Evolutionary conservation across 2,888 invertebrate species (phyloP).

Genomic region (Exocentrus adspersus): DNA sequence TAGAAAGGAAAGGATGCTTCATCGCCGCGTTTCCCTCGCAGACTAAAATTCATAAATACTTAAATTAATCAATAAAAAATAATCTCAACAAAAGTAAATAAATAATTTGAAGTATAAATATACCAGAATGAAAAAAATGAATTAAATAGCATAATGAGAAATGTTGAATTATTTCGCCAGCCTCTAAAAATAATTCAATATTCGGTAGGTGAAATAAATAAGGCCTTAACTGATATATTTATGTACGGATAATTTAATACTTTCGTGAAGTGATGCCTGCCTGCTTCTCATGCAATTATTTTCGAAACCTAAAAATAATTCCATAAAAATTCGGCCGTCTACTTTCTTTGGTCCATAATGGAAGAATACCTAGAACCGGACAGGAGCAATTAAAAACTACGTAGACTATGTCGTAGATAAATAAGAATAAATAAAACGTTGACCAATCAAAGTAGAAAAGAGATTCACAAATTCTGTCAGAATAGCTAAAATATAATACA

Average conservation of each 20-base stretch:
- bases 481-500: slow-evolving; percentile 52
- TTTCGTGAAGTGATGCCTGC: slow-evolving; percentile 32
- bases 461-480: slow-evolving; percentile 53
- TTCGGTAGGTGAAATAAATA: slow-evolving; percentile 27
- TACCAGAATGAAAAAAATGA: slow-evolving; percentile 47
- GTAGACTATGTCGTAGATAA: slow-evolving; percentile 32
- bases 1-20: slow-evolving; percentile 24
- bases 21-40: slow-evolving; percentile 33
- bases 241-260: slow-evolving; percentile 40
- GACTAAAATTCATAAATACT: slow-evolving; percentile 32
- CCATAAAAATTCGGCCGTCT: slow-evolving; percentile 27
- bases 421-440: slow-evolving; percentile 41
- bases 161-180: slow-evolving; percentile 45
- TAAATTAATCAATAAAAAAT: slow-evolving; percentile 43
- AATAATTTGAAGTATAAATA: slow-evolving; percentile 51
- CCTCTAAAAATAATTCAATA: slow-evolving; percentile 40
- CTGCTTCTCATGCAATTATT: slow-evolving; percentile 29
- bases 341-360: slow-evolving; percentile 41
- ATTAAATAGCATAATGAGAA: slow-evolving; percentile 47
- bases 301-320: slow-evolving; percentile 27
- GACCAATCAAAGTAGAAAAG: slow-evolving; percentile 45
- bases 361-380: slow-evolving; percentile 21
- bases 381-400: slow-evolving; percentile 18
- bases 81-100: slow-evolving; percentile 55
- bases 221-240: slow-evolving; percentile 40